Conservation (phyloP, 2,888 invertebrate genomes). For the Parochlus steinenii region DNA sequence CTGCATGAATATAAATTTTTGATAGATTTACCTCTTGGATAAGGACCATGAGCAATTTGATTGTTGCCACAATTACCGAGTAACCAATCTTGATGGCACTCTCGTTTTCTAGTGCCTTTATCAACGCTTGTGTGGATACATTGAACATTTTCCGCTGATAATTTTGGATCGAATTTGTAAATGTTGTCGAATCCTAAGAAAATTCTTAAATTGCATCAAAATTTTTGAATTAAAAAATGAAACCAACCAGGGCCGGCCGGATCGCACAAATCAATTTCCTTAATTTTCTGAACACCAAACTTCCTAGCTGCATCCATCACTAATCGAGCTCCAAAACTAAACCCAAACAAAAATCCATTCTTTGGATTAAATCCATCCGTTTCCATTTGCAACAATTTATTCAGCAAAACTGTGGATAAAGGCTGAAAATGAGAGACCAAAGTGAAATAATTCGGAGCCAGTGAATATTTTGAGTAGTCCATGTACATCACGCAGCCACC, state of each 20-base stretch:
- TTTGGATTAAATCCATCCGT: slow-evolving; percentile 21
- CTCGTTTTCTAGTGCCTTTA: slow-evolving; percentile 10
- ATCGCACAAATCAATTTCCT: slow-evolving; percentile 24
- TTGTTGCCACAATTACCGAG: slow-evolving; percentile 24
- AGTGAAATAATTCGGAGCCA: slow-evolving; percentile 23
- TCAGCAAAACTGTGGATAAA: slow-evolving; percentile 19
- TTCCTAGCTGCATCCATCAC: slow-evolving; percentile 23
- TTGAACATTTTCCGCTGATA: slow-evolving; percentile 18
- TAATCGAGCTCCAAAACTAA: slow-evolving; percentile 27
- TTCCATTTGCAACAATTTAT: slow-evolving; percentile 19
- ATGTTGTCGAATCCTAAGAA: not conserved
- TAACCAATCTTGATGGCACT: slow-evolving; percentile 26
- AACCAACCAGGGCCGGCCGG: not conserved
- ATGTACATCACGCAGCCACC: slow-evolving; percentile 27
- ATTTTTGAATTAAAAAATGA: too few relatives aligned
- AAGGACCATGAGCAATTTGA: slow-evolving; percentile 10
- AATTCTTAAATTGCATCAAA: slow-evolving; percentile 8
- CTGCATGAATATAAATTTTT: too few relatives aligned
- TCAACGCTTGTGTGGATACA: slow-evolving; percentile 12
- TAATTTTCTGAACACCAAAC: slow-evolving; percentile 18
- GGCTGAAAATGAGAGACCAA: slow-evolving; percentile 21
- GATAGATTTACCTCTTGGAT: slow-evolving; percentile 15
- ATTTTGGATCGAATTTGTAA: slow-evolving; percentile 12
- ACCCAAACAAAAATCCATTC: slow-evolving; percentile 26
- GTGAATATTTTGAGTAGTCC: slow-evolving; percentile 22